Base-by-base conservation (phyloP, 2,888 invertebrate genomes). In the Cyaniris semiargus region DNA sequence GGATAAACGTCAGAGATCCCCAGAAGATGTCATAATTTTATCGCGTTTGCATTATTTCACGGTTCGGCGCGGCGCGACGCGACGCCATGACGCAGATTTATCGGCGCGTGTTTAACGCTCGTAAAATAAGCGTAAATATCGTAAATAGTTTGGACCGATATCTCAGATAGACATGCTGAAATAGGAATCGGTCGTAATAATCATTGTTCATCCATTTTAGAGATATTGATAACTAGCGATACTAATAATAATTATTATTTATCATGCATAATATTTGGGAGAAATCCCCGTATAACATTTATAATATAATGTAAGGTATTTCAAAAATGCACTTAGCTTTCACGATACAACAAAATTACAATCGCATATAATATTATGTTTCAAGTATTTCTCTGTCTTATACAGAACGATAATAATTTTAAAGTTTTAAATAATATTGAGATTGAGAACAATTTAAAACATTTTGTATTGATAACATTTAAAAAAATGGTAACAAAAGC, bases 21-120 rank as follows among this genome's bases (percentile, higher is more conserved):
- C 84, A 85, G 87, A 88, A 90, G 87, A 88, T 89, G 90, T 88
- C 90, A 90, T 89, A 90, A 88, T 88, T 90, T 89, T 89, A 92
- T 91, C 91, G 86, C 88, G 89, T 91, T 91, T 91, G 89, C 89
- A 92, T 92, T 91, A 92, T 92, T 92, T 91, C 85, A 87, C 88
- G 86, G 87, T 84, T 86, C 89, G 91, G 89, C 66, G 60, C 66
- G 66, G 8, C 13, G 27, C 27, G 15, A 21, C 13, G 27, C 27
- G 15, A 21, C 27, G 66, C 27, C 90, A 87, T 87, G 87, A 86
- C 85, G 89, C 89, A 90, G 91, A 92, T 90, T 89, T 88, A 90
- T 86, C 86, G 82, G 80, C 79, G 80, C 81, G 84, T 86, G 87
- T 87, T 83, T 86, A 86, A 86, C 85, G 76, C 72, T 72, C 79